Evolutionary conservation across 2,888 invertebrate species (phyloP), one percentile per base, ranked within the genome.

Genomic region (Heliconius cydno): DNA sequence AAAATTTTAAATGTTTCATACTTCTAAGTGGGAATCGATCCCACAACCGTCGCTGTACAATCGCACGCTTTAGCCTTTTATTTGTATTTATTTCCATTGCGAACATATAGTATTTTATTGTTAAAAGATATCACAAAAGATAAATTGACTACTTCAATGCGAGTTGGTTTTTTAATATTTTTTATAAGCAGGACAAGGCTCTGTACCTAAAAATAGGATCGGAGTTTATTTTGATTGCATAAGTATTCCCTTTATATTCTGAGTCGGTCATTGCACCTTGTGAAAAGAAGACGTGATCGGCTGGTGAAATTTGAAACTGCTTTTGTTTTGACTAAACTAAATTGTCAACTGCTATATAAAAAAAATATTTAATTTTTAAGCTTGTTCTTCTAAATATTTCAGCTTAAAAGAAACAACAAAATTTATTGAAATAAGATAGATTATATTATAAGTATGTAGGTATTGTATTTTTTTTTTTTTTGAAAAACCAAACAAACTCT

Each of bases 211-310:
- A 80, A 82, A 81, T 81, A 82, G 82, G 70, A 78, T 81, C 30
- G 73, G 74, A 81, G 81, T 85, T 83, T 83, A 82, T 84, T 83
- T 84, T 82, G 84, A 84, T 85, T 84, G 81, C 83, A 83, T 83
- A 84, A 84, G 82, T 84, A 82, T 83, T 83, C 81, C 79, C 77
- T 83, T 83, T 84, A 79, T 82, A 79, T 82, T 84, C 73, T 81
- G 68, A 79, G 74, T 81, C 83, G 85, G 86, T 84, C 85, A 83
- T 84, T 85, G 86, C 78, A 78, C 73, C 80, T 80, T 83, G 82
- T 84, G 83, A 82, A 83, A 81, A 82, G 82, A 82, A 82, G 82
- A 85, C 85, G 85, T 85, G 86, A 85, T 85, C 83, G 82, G 77
- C 83, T 80, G 79, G 82, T 84, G 84, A 84, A 84, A 83, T 84